These are phyloP conservation scores for Oxyura jamaicensis DNA, from an alignment of 2,113 vertebrate genomes.

Conservation along the genomic window DNA sequence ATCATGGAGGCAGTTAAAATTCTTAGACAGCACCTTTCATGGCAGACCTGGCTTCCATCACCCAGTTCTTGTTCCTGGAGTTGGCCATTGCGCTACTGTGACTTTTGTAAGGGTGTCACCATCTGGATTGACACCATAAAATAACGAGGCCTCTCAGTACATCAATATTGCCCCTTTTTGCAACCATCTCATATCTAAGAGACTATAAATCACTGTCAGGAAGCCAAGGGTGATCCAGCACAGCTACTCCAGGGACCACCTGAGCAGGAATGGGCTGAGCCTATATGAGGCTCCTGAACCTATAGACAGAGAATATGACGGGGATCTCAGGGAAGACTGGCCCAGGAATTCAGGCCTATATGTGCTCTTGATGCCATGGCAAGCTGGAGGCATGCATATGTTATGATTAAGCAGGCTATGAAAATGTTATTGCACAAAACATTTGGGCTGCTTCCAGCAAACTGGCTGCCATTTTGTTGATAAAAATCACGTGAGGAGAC, in stretches of 20 bases:
- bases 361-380: neutral
- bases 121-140: neutral
- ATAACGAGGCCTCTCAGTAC: neutral
- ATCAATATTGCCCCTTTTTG: neutral
- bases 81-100: rapidly evolving
- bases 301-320: neutral
- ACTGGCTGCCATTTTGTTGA: neutral
- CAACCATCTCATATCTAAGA: neutral
- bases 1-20: neutral
- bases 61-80: neutral
- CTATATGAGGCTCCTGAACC: neutral
- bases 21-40: neutral
- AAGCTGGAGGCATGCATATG: neutral
- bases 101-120: neutral
- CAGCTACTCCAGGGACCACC: neutral
- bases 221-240: neutral
- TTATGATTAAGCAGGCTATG: neutral
- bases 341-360: neutral
- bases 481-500: neutral
- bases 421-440: neutral
- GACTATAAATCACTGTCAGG: neutral
- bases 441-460: neutral
- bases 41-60: neutral
- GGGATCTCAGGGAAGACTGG: neutral
- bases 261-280: neutral